Percentiles rank a stretch among this genome's conserved stretches.
phyloP scores from a whole-genome alignment of 2,888 invertebrate species.

The Cosmia pyralina region DNA sequence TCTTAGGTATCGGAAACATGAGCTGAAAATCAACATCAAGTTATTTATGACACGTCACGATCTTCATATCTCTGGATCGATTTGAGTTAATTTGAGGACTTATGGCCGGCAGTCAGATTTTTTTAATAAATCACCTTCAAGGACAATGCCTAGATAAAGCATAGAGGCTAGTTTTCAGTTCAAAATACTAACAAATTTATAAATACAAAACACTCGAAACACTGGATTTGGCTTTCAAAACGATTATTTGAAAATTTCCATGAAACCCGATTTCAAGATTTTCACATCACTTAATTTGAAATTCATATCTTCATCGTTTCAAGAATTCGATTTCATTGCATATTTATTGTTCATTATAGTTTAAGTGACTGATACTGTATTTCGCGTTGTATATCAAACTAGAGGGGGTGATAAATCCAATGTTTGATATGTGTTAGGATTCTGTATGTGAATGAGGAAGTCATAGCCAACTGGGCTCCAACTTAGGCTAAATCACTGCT shows the following conservation, averaged over 20 bases:
- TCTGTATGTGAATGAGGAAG: constrained; percentile 11
- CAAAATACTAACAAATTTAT: constrained; percentile 2
- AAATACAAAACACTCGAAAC: neutral
- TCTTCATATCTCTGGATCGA: neutral
- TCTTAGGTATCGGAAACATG: constrained; percentile 20
- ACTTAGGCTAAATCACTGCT: too few species aligned
- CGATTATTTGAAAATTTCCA: constrained; percentile 5
- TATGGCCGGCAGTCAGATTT: neutral
- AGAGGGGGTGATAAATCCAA: neutral
- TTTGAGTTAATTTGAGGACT: constrained; percentile 17
- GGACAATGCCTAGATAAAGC: too few species aligned
- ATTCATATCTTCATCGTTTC: constrained; percentile 30
- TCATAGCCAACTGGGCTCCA: too few species aligned
- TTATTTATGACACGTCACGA: constrained; percentile 7
- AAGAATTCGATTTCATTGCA: constrained; percentile 17
- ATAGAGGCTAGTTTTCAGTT: neutral
- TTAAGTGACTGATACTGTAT: constrained; percentile 12
- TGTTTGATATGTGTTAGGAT: constrained; percentile 3
- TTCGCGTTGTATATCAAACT: neutral
- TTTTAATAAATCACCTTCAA: neutral
- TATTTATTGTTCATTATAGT: constrained; percentile 31
- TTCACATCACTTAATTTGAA: constrained; percentile 33
- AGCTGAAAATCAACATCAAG: constrained; percentile 1
- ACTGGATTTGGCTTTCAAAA: constrained; percentile 33
- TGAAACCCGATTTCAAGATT: constrained; percentile 12